Evolutionary conservation across 2,888 invertebrate species (phyloP).

Genomic region (Diarsia brunnea): DNA sequence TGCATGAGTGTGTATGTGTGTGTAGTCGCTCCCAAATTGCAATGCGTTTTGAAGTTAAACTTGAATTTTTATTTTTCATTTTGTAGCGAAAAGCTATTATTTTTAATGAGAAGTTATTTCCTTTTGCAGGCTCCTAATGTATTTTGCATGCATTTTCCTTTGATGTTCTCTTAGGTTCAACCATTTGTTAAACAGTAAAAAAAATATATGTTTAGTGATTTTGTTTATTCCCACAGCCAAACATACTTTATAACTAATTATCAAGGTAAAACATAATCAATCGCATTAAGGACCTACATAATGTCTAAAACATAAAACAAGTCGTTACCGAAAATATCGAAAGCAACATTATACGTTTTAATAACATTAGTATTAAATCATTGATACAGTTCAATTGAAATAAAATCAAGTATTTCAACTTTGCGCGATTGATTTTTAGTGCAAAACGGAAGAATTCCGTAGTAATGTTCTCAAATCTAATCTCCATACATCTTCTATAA

Average conservation of each 20-base stretch:
- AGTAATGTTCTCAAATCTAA: constrained; percentile 51
- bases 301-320: not conserved
- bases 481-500: constrained; percentile 51
- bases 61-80: constrained; percentile 52
- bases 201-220: not conserved
- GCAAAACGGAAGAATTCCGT: constrained; percentile 40
- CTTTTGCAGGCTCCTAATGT: constrained; percentile 11
- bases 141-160: constrained; percentile 15
- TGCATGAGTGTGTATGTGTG: constrained; percentile 27
- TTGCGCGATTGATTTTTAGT: constrained; percentile 43
- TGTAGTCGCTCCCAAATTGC: constrained; percentile 62
- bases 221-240: not conserved
- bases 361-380: not conserved
- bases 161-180: constrained; percentile 7
- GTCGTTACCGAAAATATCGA: not conserved
- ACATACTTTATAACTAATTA: not conserved
- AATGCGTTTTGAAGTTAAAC: constrained; percentile 50
- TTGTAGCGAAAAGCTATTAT: constrained; percentile 46
- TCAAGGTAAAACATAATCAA: not conserved
- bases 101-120: constrained; percentile 43
- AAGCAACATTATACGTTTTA: not conserved
- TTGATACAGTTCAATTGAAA: not conserved
- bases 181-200: not conserved
- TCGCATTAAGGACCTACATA: not conserved
- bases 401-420: constrained; percentile 7